Evolutionary conservation across 2,797 vertebrate species (phyloP).

Genomic region (Hemibagrus guttatus): DNA sequence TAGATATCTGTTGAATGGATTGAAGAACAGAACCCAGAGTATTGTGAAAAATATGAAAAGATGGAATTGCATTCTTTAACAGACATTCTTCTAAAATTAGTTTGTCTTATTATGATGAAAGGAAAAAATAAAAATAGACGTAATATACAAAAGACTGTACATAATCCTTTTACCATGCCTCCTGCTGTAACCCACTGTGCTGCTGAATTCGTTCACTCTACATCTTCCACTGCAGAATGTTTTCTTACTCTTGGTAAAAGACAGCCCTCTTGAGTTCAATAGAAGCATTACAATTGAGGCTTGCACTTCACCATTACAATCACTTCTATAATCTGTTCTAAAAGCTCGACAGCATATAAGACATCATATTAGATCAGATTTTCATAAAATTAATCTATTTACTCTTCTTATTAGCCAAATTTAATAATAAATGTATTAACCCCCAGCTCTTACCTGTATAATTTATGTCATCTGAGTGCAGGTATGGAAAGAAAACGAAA

Average conservation of each 20-base stretch:
- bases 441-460: slow-evolving; percentile 72
- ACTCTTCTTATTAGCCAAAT: background rate
- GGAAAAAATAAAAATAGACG: background rate
- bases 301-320: background rate
- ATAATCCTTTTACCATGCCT: background rate
- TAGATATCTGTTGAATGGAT: background rate
- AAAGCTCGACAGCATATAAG: background rate
- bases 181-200: background rate
- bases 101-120: background rate
- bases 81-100: background rate
- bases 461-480: slow-evolving; percentile 74
- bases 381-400: background rate
- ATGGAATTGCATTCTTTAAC: background rate
- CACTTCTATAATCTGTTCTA: background rate
- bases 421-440: background rate
- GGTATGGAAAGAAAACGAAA: slow-evolving; percentile 28
- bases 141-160: background rate
- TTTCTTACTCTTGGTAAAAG: slow-evolving; percentile 34
- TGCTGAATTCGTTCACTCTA: background rate
- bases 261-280: slow-evolving; percentile 61
- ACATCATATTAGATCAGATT: background rate
- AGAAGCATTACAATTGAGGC: background rate
- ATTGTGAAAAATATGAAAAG: background rate
- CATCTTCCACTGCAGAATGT: background rate
- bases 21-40: background rate